Evolutionary conservation across 2,888 invertebrate species (phyloP), one percentile per base, ranked within the genome.

Genomic region (Cosmia pyralina): DNA sequence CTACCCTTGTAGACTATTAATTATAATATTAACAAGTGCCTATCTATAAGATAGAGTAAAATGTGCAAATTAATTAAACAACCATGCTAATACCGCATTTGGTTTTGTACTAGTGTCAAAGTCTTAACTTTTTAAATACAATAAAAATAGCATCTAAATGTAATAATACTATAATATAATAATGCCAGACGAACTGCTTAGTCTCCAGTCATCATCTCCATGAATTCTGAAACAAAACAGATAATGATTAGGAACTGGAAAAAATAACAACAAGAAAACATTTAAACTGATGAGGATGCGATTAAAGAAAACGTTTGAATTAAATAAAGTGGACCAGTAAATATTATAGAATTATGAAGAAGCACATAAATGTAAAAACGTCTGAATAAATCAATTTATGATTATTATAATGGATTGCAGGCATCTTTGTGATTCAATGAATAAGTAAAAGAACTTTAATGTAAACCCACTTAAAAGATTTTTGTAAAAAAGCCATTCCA

Each of bases 181-280:
- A 76, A 75, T 74, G 41, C 79, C 84, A 79, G 79, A 81, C 77
- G 72, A 72, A 81, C 81, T 77, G 79, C 87, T 97, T 97, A 98
- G 94, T 98, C 98, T 90, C 98, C 98, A 91, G 98, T 98, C 98
- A 98, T 98, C 98, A 98, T 98, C 96, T 98, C 98, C 98, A 98
- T 98, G 96, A 98, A 98, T 96, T 98, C 98, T 98, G 96, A 72
- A 96, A 96, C 86, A 88, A 92, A 88, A 79, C 70, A 83, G 82
- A 84, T 72, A 44, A 15, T 19, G n/a, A 41, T 75, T 71, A 63
- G 22, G 13, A 48, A 58, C 10, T 19, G 22, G 38, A 50, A 34
- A 46, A 46, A 48, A 44, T 13, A 41, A 38, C 2, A 28, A 57
- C 2, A 50, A 70, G 2, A 13, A 48, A 11, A 13, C 15, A 5